Conservation (phyloP, 2,888 invertebrate genomes). For the Eupithecia centaureata region DNA sequence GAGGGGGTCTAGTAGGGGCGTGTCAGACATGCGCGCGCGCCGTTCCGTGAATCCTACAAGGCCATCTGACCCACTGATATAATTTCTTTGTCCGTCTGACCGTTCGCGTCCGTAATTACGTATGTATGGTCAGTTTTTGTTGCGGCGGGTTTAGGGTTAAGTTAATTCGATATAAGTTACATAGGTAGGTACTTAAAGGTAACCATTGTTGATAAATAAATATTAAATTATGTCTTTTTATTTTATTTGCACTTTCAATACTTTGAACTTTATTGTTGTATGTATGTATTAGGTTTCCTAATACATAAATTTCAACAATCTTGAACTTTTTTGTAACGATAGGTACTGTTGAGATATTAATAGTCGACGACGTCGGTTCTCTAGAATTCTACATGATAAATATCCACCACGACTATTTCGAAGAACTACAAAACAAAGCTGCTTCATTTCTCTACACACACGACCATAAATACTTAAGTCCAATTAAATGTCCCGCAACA, state of each 20-base stretch:
- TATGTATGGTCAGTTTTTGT: constrained; percentile 40
- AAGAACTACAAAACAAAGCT: constrained; percentile 8
- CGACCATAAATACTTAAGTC: constrained; percentile 28
- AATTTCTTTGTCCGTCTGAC: constrained; percentile 52
- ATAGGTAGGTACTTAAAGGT: too few species aligned
- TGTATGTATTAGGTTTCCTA: neutral
- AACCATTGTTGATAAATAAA: neutral
- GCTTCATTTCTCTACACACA: constrained; percentile 22
- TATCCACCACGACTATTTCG: neutral
- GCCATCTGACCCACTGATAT: constrained; percentile 69
- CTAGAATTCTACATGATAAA: neutral
- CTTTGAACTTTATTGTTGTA: neutral
- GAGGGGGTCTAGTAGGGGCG: constrained; percentile 47
- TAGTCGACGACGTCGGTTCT: neutral
- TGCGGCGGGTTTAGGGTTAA: constrained; percentile 19
- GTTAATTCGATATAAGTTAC: neutral
- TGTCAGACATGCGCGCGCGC: constrained; percentile 62
- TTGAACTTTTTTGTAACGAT: neutral
- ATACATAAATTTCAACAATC: too few species aligned
- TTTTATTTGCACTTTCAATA: neutral
- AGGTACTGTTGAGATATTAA: neutral
- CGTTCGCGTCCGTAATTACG: constrained; percentile 40
- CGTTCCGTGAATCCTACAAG: constrained; percentile 68
- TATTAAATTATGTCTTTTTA: too few species aligned
- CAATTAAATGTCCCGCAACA: constrained; percentile 48